These are phyloP conservation scores for Cyrtonyx montezumae DNA, from an alignment of 2,113 vertebrate species.

Conservation along the genomic window DNA sequence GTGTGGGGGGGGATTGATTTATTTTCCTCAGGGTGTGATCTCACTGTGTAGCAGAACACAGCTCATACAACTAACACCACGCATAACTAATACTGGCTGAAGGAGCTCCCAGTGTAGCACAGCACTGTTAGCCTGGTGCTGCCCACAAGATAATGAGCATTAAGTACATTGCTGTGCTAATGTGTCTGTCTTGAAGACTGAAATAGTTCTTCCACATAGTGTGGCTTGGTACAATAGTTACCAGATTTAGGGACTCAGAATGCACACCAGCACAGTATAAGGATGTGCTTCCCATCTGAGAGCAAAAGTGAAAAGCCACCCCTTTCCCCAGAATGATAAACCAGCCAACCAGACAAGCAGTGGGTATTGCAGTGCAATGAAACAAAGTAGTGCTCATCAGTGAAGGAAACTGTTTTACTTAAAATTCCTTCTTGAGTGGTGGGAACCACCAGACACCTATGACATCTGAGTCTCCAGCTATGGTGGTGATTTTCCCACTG, in stretches of 20 bases:
- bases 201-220: neutral
- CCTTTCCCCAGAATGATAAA: neutral
- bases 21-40: neutral
- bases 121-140: neutral
- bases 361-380: neutral
- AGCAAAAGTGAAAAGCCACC: neutral
- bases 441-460: neutral
- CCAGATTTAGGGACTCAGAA: neutral
- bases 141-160: neutral
- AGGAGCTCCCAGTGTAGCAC: neutral
- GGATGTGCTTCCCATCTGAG: neutral
- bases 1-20: neutral
- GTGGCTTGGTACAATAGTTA: fast-evolving
- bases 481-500: neutral
- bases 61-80: neutral
- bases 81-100: neutral
- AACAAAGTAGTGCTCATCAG: neutral
- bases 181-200: neutral
- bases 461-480: neutral
- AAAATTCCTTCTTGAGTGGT: no score
- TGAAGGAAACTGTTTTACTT: neutral
- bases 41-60: neutral
- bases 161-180: neutral
- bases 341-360: neutral
- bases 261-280: no score